Base-by-base conservation (phyloP, 2,113 vertebrate genomes). In the Gallinago media region DNA sequence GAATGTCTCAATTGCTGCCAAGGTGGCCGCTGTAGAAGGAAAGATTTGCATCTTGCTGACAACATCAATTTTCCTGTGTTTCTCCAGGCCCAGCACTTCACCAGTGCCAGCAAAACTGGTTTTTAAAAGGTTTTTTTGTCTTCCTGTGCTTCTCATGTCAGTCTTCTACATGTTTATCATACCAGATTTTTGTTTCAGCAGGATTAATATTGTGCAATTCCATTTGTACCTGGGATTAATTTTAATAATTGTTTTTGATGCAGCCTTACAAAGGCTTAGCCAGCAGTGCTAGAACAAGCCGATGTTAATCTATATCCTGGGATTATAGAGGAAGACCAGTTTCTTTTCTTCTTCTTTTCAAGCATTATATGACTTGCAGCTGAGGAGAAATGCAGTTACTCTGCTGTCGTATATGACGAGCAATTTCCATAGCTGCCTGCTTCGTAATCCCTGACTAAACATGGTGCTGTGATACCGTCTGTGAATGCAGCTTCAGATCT, bases 151-250 rank as follows among this genome's bases (percentile, higher is more conserved):
- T 27, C 27, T 77, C 7, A 0, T 70, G 34, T 23, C 61, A 46
- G 3, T 55, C 61, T 59, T 80, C 68, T 38, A 2, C 71, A 8
- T 73, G 19, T 92, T 93, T 65, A 58, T 59, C 22, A 3, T 16
- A 12, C 19, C 38, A 27, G 21, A 6, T 66, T 61, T 91, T 91
- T 71, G 46, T 84, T 85, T 62, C 70, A 36, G 68, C n/a, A 42
- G 73, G 84, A 89, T 89, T 93, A 92, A 67, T 89, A 75, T 62
- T 83, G 68, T 47, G 78, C 76, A 93, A 87, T 87, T 92, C 81
- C 75, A 76, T 80, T 94, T 85, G 67, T 90, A 78, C 44, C 68
- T 63, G 59, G 91, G 92, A 96, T 97, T 96, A 94, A 85, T 92
- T 93, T 93, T 70, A 90, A 65, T 92, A 93, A 81, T 73, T 93